A percentile compares a stretch with the other conserved stretches of the same genome.
phyloP scores from a whole-genome alignment of 2,888 invertebrate genomes.

The Heliconius erato region DNA sequence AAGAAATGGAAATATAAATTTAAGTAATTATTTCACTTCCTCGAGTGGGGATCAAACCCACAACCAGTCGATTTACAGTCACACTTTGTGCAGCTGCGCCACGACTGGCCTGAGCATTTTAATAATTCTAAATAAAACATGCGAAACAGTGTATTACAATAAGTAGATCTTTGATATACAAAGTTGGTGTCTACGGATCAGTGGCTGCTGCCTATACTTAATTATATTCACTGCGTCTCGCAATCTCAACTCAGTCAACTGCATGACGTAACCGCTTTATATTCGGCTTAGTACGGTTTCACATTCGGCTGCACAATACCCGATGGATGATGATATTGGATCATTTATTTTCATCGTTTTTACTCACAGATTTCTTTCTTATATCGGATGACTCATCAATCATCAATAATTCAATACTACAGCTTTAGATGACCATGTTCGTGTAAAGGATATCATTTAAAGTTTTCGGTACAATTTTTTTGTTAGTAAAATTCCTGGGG shows the following conservation, averaged over 20 bases:
- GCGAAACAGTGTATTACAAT: not conserved
- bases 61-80: too few species aligned
- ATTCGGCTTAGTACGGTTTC: constrained; percentile 61
- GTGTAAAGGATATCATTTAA: too few species aligned
- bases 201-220: not conserved
- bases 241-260: constrained; percentile 60
- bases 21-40: too few species aligned
- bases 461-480: too few species aligned
- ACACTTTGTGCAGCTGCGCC: too few species aligned
- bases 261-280: constrained; percentile 70
- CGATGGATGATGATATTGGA: not conserved
- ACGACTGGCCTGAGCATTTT: too few species aligned
- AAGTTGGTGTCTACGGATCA: constrained; percentile 4
- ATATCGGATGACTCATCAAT: not conserved
- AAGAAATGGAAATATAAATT: too few species aligned
- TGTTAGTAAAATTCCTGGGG: too few species aligned
- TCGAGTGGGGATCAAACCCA: too few species aligned
- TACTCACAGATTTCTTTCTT: constrained; percentile 2
- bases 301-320: constrained; percentile 37
- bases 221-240: constrained; percentile 50
- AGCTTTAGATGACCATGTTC: too few species aligned
- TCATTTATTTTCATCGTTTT: too few species aligned
- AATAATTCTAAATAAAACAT: too few species aligned
- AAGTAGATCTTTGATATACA: not conserved
- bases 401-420: accelerated